A percentile compares a stretch with the other conserved stretches of the same genome.
phyloP scores from a whole-genome alignment of 2,888 invertebrate species.

The Drosophila ezoana region DNA sequence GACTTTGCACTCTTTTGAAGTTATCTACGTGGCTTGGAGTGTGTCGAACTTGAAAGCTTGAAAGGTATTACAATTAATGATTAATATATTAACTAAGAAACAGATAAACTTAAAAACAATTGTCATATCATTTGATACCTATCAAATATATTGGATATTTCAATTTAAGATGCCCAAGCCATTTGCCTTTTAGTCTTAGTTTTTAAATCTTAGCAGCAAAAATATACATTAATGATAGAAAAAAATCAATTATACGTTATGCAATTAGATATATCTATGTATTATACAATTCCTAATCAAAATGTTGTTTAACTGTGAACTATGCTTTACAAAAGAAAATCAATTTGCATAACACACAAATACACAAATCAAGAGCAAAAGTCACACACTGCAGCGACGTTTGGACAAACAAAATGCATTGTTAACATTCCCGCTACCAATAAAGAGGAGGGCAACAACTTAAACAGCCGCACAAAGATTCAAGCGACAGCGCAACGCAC shows the following conservation, averaged over 20 bases:
- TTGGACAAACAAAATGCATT: constrained; percentile 76
- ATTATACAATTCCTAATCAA: no score
- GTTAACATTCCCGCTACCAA: constrained; percentile 59
- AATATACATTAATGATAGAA: not conserved
- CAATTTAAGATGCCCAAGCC: no score
- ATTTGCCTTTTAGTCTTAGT: no score
- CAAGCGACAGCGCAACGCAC: constrained; percentile 49
- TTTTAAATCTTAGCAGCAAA: no score
- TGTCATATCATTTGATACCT: no score
- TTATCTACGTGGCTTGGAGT: not conserved
- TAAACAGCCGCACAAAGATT: constrained; percentile 10
- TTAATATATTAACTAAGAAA: no score
- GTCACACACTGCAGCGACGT: constrained; percentile 42
- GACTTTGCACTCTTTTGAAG: constrained; percentile 9
- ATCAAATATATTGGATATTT: no score
- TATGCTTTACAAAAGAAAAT: constrained; percentile 55
- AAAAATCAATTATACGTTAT: not conserved
- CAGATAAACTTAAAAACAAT: no score
- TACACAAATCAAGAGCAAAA: constrained; percentile 54
- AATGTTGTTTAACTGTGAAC: constrained; percentile 3
- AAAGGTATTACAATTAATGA: no score
- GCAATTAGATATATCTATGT: not conserved
- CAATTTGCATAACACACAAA: constrained; percentile 74
- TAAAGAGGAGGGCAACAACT: constrained; percentile 40
- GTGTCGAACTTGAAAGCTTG: not conserved